These are phyloP conservation scores for Drosophila subsilvestris DNA, from an alignment of 2,888 invertebrate species.

Conservation along the genomic window DNA sequence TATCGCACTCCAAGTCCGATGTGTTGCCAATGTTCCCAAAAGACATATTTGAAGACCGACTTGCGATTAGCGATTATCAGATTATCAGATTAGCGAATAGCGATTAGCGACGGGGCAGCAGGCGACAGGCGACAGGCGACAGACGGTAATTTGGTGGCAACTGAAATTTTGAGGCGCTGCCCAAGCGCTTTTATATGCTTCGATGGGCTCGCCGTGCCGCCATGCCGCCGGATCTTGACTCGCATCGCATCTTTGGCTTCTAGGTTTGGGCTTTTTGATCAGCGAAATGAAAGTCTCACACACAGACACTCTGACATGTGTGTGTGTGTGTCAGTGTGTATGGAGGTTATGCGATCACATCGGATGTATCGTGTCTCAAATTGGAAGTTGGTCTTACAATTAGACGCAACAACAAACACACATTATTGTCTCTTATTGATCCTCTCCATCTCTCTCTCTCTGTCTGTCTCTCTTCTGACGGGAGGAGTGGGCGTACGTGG, in stretches of 20 bases:
- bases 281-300: constrained; percentile 64
- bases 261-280: constrained; percentile 41
- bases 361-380: constrained; percentile 65
- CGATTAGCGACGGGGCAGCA: background rate
- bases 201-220: constrained; percentile 38
- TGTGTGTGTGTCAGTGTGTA: constrained; percentile 1
- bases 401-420: constrained; percentile 44
- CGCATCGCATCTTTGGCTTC: constrained; percentile 44
- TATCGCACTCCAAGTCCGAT: constrained; percentile 84
- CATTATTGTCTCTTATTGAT: constrained; percentile 52
- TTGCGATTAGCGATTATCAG: background rate
- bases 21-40: constrained; percentile 80
- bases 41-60: constrained; percentile 70
- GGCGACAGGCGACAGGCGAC: constrained; percentile 17
- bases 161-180: constrained; percentile 64
- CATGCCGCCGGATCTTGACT: constrained; percentile 7
- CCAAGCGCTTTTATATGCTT: constrained; percentile 70
- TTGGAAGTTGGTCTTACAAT: constrained; percentile 78
- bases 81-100: background rate
- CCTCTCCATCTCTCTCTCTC: constrained; percentile 18
- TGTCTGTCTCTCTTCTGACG: background rate
- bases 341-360: constrained; percentile 57
- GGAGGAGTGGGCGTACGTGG: constrained; percentile 55
- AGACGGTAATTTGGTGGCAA: constrained; percentile 66
- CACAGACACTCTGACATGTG: background rate